Evolutionary conservation across 2,888 invertebrate species (phyloP).

Genomic region (Stenodema calcarata): DNA sequence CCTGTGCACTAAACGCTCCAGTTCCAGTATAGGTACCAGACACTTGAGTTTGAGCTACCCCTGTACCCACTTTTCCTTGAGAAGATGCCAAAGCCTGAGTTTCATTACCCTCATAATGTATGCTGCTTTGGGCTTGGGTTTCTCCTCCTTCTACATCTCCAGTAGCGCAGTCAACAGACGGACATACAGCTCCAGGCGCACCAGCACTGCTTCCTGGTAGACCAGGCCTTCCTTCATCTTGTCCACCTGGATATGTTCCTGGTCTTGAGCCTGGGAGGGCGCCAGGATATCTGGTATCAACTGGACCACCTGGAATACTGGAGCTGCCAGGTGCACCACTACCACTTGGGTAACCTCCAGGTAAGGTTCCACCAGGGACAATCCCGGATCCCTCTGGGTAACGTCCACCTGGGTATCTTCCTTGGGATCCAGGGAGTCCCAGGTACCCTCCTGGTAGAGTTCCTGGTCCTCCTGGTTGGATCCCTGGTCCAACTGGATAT

Average conservation of each 20-base stretch:
- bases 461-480: slow-evolving; percentile 17
- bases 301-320: neutral
- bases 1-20: slow-evolving; percentile 77
- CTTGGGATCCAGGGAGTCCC: neutral
- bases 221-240: neutral
- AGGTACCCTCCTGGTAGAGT: slow-evolving; percentile 33
- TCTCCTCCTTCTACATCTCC: slow-evolving; percentile 55
- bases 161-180: slow-evolving; percentile 41
- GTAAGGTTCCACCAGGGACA: neutral
- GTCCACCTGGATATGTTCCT: slow-evolving; percentile 34
- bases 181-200: slow-evolving; percentile 3
- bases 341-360: slow-evolving; percentile 46
- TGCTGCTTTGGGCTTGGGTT: slow-evolving; percentile 58
- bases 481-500: slow-evolving; percentile 14
- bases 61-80: slow-evolving; percentile 76
- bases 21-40: slow-evolving; percentile 76
- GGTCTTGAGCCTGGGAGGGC: neutral
- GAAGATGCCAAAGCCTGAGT: slow-evolving; percentile 79
- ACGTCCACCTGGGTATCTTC: slow-evolving; percentile 7
- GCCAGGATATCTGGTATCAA: slow-evolving; percentile 38
- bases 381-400: slow-evolving; percentile 13
- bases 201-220: slow-evolving; percentile 50
- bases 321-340: slow-evolving; percentile 39
- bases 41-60: slow-evolving; percentile 82
- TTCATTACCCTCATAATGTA: slow-evolving; percentile 57